Evolutionary conservation across 2,797 vertebrate genomes (phyloP).

Genomic region (Poecilia gillii): DNA sequence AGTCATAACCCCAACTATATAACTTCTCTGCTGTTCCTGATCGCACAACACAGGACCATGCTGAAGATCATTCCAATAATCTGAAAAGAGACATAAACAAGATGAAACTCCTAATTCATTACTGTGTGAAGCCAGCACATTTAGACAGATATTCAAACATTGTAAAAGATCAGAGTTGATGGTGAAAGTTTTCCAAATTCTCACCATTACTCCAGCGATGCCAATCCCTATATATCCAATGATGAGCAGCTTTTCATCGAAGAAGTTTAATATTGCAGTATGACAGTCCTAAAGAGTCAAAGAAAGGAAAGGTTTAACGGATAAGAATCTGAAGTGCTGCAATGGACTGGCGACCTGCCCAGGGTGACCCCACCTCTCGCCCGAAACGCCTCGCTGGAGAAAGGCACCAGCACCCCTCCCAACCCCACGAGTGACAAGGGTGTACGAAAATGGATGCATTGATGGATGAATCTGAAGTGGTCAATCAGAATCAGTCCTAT

Average conservation of each 20-base stretch:
- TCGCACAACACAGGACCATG: constrained; percentile 96
- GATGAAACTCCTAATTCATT: neutral
- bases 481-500: neutral
- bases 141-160: neutral
- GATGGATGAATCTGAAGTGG: neutral
- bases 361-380: too few species aligned
- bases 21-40: constrained; percentile 92
- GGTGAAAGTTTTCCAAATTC: constrained; percentile 42
- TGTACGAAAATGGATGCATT: too few species aligned
- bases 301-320: neutral
- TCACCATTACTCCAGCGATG: constrained; percentile 92
- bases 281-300: constrained; percentile 83
- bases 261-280: constrained; percentile 84
- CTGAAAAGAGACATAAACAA: constrained; percentile 73
- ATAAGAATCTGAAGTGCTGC: too few species aligned
- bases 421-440: too few species aligned
- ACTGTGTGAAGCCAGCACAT: neutral
- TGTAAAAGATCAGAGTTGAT: neutral
- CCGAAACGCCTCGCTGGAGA: too few species aligned
- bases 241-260: constrained; percentile 88
- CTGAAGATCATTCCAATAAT: constrained; percentile 98
- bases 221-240: constrained; percentile 92
- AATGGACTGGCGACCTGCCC: too few species aligned
- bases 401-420: too few species aligned
- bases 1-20: constrained; percentile 79